Conservation (phyloP, 2,888 invertebrate species). For the Drosophila neonasuta region DNA sequence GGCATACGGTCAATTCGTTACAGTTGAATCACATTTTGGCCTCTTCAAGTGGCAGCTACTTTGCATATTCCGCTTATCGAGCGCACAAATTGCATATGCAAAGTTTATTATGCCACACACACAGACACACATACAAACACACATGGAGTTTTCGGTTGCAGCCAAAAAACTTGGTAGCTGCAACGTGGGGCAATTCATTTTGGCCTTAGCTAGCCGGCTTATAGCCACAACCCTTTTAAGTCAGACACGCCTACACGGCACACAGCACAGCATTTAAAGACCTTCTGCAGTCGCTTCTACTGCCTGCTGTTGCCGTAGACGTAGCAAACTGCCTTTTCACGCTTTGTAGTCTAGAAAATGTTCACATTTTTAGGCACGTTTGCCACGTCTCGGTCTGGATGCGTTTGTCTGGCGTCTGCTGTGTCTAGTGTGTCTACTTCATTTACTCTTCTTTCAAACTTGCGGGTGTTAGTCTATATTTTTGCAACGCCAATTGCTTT, state of each 20-base stretch:
- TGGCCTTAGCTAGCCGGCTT: conserved; percentile 36
- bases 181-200: conserved; percentile 63
- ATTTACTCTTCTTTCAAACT: neutral
- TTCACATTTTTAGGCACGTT: conserved; percentile 74
- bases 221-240: conserved; percentile 46
- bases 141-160: conserved; percentile 20
- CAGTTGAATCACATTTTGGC: conserved; percentile 14
- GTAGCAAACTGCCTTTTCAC: conserved; percentile 63
- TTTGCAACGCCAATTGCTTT: conserved; percentile 71
- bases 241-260: conserved; percentile 51
- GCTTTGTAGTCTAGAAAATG: conserved; percentile 66
- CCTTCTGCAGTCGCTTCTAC: conserved; percentile 13
- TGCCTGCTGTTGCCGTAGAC: conserved; percentile 27
- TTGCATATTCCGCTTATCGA: conserved; percentile 70
- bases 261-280: conserved; percentile 36
- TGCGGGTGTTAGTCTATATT: conserved; percentile 41
- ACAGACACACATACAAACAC: conserved; percentile 16
- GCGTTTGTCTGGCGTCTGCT: conserved; percentile 51
- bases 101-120: conserved; percentile 59
- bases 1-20: conserved; percentile 42
- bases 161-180: conserved; percentile 18
- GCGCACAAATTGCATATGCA: conserved; percentile 68
- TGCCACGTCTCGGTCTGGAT: conserved; percentile 53
- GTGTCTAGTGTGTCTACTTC: neutral
- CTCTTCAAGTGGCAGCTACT: conserved; percentile 54